Conservation (phyloP, 2,113 vertebrate species). For the Peromyscus californicus region DNA sequence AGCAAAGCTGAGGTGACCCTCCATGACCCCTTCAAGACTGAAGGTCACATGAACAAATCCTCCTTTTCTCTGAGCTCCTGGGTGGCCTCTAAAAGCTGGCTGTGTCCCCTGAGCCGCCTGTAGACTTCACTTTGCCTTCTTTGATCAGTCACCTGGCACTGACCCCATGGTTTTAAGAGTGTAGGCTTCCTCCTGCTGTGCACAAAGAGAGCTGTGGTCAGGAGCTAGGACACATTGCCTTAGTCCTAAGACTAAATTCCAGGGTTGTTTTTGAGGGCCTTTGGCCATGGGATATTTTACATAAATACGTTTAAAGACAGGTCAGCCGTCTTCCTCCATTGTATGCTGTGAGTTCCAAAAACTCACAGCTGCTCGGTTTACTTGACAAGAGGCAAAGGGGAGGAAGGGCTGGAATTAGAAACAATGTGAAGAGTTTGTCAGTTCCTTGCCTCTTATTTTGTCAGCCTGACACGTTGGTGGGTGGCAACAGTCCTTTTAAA, state of each 20-base stretch:
- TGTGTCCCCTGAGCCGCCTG: not conserved
- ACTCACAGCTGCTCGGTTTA: not conserved
- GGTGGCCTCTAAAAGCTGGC: not conserved
- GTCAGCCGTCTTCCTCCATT: not conserved
- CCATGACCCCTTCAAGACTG: not conserved
- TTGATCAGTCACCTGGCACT: conserved; percentile 43
- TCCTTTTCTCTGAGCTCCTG: conserved; percentile 37
- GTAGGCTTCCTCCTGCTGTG: not conserved
- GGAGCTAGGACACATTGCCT: not conserved
- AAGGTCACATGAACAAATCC: conserved; percentile 45
- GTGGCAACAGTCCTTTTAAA: conserved; percentile 56
- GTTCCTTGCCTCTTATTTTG: conserved; percentile 58
- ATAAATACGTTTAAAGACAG: conserved; percentile 35
- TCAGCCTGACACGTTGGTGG: conserved; percentile 58
- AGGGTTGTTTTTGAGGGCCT: conserved; percentile 20
- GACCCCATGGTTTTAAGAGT: not conserved
- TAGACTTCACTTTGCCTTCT: conserved; percentile 18
- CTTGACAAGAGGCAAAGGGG: not conserved
- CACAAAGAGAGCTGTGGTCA: not conserved
- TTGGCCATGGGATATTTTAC: conserved; percentile 38
- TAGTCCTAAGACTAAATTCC: conserved; percentile 29
- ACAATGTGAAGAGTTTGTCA: conserved; percentile 27
- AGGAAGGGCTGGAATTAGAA: not conserved
- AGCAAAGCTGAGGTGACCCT: conserved; percentile 40
- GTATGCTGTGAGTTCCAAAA: conserved; percentile 35